Evolutionary conservation across 2,113 vertebrate genomes (phyloP), one percentile per base, ranked within the genome.

Genomic region (Recurvirostra avosetta): DNA sequence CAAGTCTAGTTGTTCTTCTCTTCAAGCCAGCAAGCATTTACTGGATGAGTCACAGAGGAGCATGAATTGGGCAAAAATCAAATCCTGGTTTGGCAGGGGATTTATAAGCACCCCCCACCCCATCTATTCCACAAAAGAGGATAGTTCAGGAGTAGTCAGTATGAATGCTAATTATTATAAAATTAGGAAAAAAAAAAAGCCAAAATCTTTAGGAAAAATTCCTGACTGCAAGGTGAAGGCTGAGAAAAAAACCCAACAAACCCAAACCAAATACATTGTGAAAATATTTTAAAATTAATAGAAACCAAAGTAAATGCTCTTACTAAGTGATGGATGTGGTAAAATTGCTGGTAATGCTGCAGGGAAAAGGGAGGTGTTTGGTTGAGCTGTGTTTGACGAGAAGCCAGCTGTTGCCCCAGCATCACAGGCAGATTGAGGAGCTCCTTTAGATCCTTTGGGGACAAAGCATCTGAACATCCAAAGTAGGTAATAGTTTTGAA

Each of bases 91-190:
- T 82, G 85, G 62, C 80, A 78, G 71, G 11, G 87, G 27, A 10
- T 6, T n/a, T 49, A 0, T 12, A 5, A 20, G 49, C 40, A 12
- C 26, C 41, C 45, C 40, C 43, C 12, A 3, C 32, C 47, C 32
- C 25, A 14, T 13, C 43, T 38, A 6, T n/a, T 6, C 10, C 45
- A 26, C 40, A 13, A 6, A 0, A 6, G 14, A 63, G 78, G 43
- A 30, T 36, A 43, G 26, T 32, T 0, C 25, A 65, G 87, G 14
- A 55, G 36, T 11, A 20, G 34, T 8, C 68, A 22, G 52, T 25
- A 22, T 43, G 91, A 34, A 11, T 71, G 80, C 34, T 75, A 50
- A 95, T 81, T 65, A n/a, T 9, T n/a, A 81, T 59, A 4, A 38
- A 49, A 62, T 59, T 25, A 73, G 38, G 9, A 18, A 18, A 21